A percentile compares a stretch with the other conserved stretches of the same genome.
phyloP scores from a whole-genome alignment of 2,797 vertebrate genomes.

The Sparus aurata region DNA sequence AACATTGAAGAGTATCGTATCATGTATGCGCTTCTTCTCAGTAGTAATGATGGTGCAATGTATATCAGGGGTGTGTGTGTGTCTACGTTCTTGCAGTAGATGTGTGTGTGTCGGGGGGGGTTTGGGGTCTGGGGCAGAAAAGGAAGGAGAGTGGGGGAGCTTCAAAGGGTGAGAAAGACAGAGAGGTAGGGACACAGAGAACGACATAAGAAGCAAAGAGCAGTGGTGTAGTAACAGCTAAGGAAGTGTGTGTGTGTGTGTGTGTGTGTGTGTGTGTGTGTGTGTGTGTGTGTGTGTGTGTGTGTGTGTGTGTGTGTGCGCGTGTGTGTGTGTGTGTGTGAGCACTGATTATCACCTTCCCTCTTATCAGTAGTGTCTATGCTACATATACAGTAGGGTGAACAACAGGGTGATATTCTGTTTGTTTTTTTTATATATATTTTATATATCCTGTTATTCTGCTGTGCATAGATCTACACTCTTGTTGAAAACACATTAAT shows the following conservation, averaged over 20 bases:
- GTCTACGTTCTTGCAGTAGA: background rate
- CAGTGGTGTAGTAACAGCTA: background rate
- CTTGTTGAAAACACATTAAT: background rate
- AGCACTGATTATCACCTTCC: background rate
- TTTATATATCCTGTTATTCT: too few relatives aligned
- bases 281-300: background rate
- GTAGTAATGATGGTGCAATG: background rate
- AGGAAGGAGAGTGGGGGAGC: background rate
- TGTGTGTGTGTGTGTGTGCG: constrained; percentile 8
- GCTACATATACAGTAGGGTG: background rate
- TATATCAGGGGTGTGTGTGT: background rate
- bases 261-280: background rate
- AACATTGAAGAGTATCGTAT: background rate
- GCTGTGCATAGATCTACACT: background rate
- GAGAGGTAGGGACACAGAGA: background rate
- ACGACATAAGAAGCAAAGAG: background rate
- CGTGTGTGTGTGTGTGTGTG: constrained; percentile 2
- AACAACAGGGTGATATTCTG: background rate
- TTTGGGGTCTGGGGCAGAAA: background rate
- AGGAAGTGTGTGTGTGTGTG: constrained; percentile 23
- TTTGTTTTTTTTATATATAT: too few relatives aligned
- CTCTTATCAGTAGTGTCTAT: background rate
- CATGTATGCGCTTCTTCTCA: background rate
- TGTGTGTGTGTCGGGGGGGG: too few relatives aligned
- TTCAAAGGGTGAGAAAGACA: background rate